Evolutionary conservation across 92 coral and sea anemone genomes (phyloP).

Genomic region (Epizoanthus stellaris): DNA sequence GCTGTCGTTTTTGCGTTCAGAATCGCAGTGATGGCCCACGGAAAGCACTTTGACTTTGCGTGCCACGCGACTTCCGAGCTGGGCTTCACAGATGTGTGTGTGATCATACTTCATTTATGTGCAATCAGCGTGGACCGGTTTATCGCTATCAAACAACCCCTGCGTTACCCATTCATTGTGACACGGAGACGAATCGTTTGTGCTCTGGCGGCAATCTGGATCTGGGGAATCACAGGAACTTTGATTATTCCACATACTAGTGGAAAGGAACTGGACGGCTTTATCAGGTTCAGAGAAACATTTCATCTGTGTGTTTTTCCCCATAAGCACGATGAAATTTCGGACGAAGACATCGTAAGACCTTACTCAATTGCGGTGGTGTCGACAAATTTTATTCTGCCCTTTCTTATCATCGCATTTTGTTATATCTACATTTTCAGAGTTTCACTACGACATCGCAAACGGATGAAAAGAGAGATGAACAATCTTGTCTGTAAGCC

Average conservation of each 20-base stretch:
- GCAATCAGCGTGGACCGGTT: constrained; percentile 58
- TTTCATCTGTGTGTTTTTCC: constrained; percentile 59
- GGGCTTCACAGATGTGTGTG: constrained; percentile 53
- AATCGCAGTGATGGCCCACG: constrained; percentile 30
- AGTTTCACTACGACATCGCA: constrained; percentile 62
- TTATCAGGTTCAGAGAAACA: constrained; percentile 63
- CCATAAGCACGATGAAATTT: constrained; percentile 15
- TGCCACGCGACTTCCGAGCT: constrained; percentile 68
- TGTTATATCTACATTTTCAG: constrained; percentile 63
- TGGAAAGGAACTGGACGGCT: constrained; percentile 55
- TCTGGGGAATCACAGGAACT: constrained; percentile 45
- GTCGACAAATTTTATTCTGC: constrained; percentile 44
- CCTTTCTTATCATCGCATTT: constrained; percentile 49
- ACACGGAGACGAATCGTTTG: constrained; percentile 47
- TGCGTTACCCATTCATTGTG: constrained; percentile 57
- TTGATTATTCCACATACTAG: constrained; percentile 53
- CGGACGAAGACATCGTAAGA: constrained; percentile 44
- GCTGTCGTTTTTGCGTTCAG: constrained; percentile 54
- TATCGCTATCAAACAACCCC: constrained; percentile 65
- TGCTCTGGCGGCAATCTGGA: constrained; percentile 42
- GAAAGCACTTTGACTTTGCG: constrained; percentile 27
- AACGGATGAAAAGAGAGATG: constrained; percentile 39
- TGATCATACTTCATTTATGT: constrained; percentile 60
- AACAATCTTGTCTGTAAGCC: constrained; percentile 41
- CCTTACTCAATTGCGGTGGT: constrained; percentile 49